Evolutionary conservation across 2,888 invertebrate genomes (phyloP), one percentile per base, ranked within the genome.

Genomic region (Sphaeridia pumilis): DNA sequence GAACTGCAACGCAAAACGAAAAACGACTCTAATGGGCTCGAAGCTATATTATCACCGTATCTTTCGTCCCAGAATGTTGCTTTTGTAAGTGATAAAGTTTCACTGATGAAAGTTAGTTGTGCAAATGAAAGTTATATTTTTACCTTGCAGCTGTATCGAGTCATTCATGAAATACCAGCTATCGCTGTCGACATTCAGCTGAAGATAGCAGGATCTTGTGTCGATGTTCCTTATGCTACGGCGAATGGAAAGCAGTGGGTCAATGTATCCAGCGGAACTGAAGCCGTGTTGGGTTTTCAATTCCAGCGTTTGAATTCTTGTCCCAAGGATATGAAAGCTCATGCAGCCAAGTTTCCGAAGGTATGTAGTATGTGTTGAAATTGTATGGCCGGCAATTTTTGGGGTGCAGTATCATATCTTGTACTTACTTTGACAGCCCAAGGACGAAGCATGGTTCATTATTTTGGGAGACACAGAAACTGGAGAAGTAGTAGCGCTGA

Each of bases 391-490:
- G n/a, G n/a, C 28, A 4, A 7, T n/a, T 14, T 46, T 46, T 4
- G 7, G 10, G 17, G 24, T 12, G 12, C 25, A 5, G 21, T 10
- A 44, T 36, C 17, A 7, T 47, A 17, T 47, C 7, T 36, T 14
- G 12, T 27, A 17, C 7, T 48, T 14, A 27, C 38, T 34, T 34
- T 31, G 41, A 12, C 36, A 64, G 62, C 42, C 62, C 3, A 97
- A 95, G 73, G 88, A 87, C 68, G 95, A 95, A 70, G 88, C 92
- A 52, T 98, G 97, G 97, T 84, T 95, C 71, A 68, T 93, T 2
- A 78, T 90, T 0, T 73, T 97, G 7, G 94, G 93, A 2, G 78
- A 80, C 24, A 71, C 79, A 22, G 79, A 80, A 49, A 73, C 74
- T 1, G 76, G 77, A 24, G 87, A 92, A 66, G 74, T 95, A 31